Conservation (phyloP, 2,888 invertebrate genomes). For the Clusia tigrina region DNA sequence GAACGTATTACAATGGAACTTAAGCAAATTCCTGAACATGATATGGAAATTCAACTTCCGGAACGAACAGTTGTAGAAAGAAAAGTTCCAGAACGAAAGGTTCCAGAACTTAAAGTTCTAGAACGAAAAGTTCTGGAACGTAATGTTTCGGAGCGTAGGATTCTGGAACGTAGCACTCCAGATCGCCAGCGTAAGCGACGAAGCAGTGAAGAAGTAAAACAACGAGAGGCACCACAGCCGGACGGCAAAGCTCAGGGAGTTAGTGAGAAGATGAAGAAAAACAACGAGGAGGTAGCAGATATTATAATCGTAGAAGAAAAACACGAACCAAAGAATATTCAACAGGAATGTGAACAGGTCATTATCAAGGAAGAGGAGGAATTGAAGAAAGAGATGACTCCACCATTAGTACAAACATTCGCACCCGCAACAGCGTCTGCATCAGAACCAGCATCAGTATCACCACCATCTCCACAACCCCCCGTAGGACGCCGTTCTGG, state of each 20-base stretch:
- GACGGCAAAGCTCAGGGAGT: slow-evolving; percentile 37
- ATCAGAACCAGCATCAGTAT: slow-evolving; percentile 14
- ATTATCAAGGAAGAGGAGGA: background rate
- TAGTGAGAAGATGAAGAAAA: slow-evolving; percentile 40
- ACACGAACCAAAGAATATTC: background rate
- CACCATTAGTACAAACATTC: slow-evolving; percentile 23
- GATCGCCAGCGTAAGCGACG: slow-evolving; percentile 53
- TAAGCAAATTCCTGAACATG: no score
- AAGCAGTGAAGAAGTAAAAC: slow-evolving; percentile 48
- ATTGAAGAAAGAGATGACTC: slow-evolving; percentile 12
- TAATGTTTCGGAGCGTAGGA: background rate
- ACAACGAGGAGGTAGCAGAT: slow-evolving; percentile 34
- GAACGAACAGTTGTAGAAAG: no score
- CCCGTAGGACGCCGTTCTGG: slow-evolving; percentile 49
- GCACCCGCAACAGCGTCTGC: slow-evolving; percentile 20
- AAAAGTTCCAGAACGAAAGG: no score
- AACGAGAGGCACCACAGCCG: slow-evolving; percentile 30
- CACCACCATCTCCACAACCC: no score
- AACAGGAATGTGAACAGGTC: slow-evolving; percentile 12
- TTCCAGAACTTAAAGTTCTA: no score
- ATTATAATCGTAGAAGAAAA: background rate
- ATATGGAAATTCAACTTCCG: no score
- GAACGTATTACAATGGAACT: no score
- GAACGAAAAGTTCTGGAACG: no score
- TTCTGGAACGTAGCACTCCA: slow-evolving; percentile 22